Evolutionary conservation across 23 tunicate genomes (phyloP).

Genomic region (Trididemnum nubilum): DNA sequence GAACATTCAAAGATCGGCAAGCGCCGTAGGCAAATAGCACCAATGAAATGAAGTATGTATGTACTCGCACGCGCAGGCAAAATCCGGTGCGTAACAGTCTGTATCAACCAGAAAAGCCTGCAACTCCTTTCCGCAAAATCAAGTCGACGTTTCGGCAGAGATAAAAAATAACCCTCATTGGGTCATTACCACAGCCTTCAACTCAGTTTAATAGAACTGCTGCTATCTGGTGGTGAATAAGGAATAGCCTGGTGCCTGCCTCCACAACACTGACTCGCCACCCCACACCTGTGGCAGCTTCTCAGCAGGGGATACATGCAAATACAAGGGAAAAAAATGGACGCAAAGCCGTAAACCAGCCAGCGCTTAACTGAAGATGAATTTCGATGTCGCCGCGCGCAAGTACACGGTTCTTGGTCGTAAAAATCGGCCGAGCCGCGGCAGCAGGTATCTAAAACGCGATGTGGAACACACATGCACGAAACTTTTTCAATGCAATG

Average conservation of each 20-base stretch:
- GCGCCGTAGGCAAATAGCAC: neutral
- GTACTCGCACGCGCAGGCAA: neutral
- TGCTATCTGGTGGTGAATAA: neutral
- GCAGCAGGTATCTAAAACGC: slow-evolving; percentile 50
- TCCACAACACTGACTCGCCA: slow-evolving; percentile 72
- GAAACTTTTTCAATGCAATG: slow-evolving; percentile 30
- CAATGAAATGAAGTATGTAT: neutral
- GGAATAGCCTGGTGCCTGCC: slow-evolving; percentile 65
- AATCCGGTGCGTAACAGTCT: neutral
- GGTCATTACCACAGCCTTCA: neutral
- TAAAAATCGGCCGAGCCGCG: slow-evolving; percentile 62
- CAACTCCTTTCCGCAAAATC: neutral
- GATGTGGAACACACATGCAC: slow-evolving; percentile 56
- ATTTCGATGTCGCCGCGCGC: slow-evolving; percentile 14
- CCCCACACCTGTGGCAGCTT: slow-evolving; percentile 78
- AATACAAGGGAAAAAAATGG: slow-evolving; percentile 67
- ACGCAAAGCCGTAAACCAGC: slow-evolving; percentile 55
- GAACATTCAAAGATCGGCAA: too few relatives aligned
- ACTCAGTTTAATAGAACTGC: neutral
- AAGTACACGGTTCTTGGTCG: slow-evolving; percentile 63
- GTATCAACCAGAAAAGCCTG: neutral
- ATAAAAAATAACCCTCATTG: neutral
- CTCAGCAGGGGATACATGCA: slow-evolving; percentile 76
- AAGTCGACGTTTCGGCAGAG: neutral
- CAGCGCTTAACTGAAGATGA: slow-evolving; percentile 40